These are phyloP conservation scores for Meles meles DNA, from an alignment of 2,113 vertebrate species.

Conservation along the genomic window DNA sequence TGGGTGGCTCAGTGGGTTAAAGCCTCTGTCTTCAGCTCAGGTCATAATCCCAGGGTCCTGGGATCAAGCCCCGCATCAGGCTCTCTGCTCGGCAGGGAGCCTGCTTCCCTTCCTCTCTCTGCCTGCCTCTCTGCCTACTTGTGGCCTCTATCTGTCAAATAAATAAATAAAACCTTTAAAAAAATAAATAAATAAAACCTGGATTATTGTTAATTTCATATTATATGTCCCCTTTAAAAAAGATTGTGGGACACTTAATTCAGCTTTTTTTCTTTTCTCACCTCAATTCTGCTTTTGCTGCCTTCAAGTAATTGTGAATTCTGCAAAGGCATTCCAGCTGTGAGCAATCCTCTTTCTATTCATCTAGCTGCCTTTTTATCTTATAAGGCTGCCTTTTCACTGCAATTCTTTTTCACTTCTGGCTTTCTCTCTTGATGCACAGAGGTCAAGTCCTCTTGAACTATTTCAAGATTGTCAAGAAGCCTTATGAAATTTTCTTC, in stretches of 20 bases:
- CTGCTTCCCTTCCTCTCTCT: no score
- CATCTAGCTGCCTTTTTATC: slow-evolving; percentile 7
- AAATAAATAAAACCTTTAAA: no score
- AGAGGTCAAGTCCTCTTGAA: slow-evolving; percentile 30
- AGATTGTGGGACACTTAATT: neutral
- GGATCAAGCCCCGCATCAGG: no score
- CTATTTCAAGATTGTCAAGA: neutral
- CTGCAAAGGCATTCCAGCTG: neutral
- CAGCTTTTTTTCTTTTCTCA: neutral
- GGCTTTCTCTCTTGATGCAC: neutral
- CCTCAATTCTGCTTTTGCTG: neutral
- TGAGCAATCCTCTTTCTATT: neutral
- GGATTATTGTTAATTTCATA: neutral
- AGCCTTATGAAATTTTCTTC: neutral
- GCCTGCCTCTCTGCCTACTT: no score
- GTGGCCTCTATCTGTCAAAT: no score
- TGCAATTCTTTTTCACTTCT: neutral
- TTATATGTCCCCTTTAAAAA: neutral
- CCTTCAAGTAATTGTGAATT: neutral
- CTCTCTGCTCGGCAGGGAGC: no score
- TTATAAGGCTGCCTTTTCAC: neutral
- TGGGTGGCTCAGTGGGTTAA: no score
- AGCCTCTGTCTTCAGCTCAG: no score
- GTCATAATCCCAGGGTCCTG: no score
- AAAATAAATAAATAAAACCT: no score